Conservation (phyloP, 1,140 invertebrate genomes). For the Pogonomyrmex californicus region DNA sequence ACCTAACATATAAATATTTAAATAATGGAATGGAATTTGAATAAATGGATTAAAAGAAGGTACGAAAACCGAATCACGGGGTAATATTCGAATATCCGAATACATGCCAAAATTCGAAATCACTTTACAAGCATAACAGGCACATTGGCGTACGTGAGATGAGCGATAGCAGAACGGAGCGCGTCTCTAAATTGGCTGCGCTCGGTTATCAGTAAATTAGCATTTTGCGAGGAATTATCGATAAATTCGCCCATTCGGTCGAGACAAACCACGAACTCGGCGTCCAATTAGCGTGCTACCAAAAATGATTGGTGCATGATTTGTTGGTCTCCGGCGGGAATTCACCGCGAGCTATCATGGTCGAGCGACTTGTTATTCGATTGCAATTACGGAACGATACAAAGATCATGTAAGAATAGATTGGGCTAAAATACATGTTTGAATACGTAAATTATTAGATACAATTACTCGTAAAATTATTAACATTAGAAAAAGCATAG, state of each 20-base stretch:
- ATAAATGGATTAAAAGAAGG: constrained; percentile 10
- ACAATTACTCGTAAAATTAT: constrained; percentile 12
- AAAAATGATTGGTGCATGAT: constrained; percentile 69
- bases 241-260: constrained; percentile 44
- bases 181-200: constrained; percentile 49
- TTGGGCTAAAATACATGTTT: background rate
- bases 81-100: constrained; percentile 36
- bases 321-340: constrained; percentile 38
- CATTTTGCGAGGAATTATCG: constrained; percentile 68
- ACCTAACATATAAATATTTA: background rate
- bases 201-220: constrained; percentile 68
- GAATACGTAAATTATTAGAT: background rate
- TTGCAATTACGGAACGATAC: constrained; percentile 33
- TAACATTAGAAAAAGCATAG: background rate
- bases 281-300: constrained; percentile 69
- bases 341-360: constrained; percentile 38
- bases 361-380: constrained; percentile 55
- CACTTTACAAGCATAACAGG: constrained; percentile 45
- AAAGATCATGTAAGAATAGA: constrained; percentile 43
- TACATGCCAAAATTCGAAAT: constrained; percentile 35
- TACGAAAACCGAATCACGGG: constrained; percentile 16
- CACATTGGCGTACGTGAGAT: constrained; percentile 11
- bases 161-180: constrained; percentile 29
- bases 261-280: constrained; percentile 32
- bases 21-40: background rate